Conservation (phyloP, 2,888 invertebrate species). For the Periphyllus acericola region DNA sequence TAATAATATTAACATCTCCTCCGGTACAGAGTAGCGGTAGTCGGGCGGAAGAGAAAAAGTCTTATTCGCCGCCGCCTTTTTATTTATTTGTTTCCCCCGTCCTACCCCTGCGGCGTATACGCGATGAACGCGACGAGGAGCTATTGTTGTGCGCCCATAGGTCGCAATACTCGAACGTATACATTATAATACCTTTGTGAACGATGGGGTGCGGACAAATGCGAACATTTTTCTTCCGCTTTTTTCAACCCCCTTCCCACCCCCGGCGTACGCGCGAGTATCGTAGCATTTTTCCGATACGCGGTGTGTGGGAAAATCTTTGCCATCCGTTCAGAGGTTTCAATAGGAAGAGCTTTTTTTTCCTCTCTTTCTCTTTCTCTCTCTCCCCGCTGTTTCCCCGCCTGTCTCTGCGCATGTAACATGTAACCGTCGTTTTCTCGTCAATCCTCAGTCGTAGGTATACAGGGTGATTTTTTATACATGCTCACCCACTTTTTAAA, state of each 20-base stretch:
- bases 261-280: neutral
- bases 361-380: neutral
- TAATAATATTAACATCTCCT: too few species aligned
- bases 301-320: neutral
- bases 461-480: too few species aligned
- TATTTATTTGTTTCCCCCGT: neutral
- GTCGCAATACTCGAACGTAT: neutral
- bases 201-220: neutral
- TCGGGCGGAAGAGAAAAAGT: neutral
- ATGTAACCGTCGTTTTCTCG: neutral
- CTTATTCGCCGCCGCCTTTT: neutral
- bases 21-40: too few species aligned
- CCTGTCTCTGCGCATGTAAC: neutral
- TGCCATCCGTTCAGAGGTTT: neutral
- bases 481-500: too few species aligned
- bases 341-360: neutral
- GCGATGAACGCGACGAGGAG: too few species aligned
- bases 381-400: neutral
- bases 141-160: too few species aligned
- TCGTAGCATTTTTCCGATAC: neutral
- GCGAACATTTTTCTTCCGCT: neutral
- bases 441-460: neutral
- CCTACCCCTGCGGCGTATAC: too few species aligned
- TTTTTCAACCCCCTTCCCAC: neutral
- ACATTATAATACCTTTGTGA: neutral